Conservation (phyloP, 2,113 vertebrate genomes). For the Leuciscus idus region DNA sequence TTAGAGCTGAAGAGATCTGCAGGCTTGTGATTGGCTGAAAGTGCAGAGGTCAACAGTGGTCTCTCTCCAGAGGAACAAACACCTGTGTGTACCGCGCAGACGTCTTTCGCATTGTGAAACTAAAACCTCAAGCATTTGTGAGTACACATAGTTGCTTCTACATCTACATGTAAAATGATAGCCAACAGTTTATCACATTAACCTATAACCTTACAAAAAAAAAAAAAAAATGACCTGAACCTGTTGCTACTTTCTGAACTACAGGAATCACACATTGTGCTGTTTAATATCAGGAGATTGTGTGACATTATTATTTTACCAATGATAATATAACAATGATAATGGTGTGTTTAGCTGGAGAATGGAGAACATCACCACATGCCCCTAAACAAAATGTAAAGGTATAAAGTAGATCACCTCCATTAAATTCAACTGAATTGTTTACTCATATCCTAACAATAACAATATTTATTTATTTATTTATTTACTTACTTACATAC, state of each 20-base stretch:
- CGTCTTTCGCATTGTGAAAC: not conserved
- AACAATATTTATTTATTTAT: too few relatives aligned
- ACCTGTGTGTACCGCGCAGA: conserved; percentile 28
- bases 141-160: not conserved
- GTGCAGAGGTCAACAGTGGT: conserved; percentile 52
- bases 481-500: too few relatives aligned
- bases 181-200: not conserved
- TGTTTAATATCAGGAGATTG: not conserved
- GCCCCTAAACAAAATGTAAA: too few relatives aligned
- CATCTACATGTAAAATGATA: conserved; percentile 27
- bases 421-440: too few relatives aligned
- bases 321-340: not conserved
- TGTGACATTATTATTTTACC: not conserved
- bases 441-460: too few relatives aligned
- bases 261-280: not conserved
- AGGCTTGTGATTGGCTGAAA: conserved; percentile 44
- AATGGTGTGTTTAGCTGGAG: too few relatives aligned
- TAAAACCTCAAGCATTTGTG: conserved; percentile 13
- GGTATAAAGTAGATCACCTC: too few relatives aligned
- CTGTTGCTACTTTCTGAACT: not conserved
- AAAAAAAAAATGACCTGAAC: not conserved
- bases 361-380: too few relatives aligned
- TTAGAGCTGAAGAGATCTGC: not conserved
- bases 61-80: conserved; percentile 31
- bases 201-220: not conserved